These are phyloP conservation scores for Octomys mimax DNA, from an alignment of 2,797 vertebrate species.

Conservation along the genomic window DNA sequence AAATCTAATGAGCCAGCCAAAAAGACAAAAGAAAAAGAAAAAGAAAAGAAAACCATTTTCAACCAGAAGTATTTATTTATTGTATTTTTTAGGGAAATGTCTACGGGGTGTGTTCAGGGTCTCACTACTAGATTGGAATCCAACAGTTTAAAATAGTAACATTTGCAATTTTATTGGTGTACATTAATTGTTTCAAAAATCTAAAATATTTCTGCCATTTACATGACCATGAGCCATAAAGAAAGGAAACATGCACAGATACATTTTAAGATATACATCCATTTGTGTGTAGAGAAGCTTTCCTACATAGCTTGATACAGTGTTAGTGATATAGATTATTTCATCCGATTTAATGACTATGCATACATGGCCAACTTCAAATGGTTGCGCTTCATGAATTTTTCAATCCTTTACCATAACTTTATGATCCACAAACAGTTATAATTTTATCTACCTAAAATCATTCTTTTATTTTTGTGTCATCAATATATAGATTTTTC, in stretches of 20 bases:
- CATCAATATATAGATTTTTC: neutral
- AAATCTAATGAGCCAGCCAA: too few relatives aligned
- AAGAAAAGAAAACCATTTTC: neutral
- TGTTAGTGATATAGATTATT: neutral
- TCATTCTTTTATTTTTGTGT: neutral
- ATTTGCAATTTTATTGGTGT: neutral
- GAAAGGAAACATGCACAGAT: neutral
- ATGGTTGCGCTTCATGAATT: neutral
- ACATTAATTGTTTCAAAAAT: neutral
- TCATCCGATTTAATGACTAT: neutral
- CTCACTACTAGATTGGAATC: too few relatives aligned
- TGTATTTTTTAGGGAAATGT: too few relatives aligned
- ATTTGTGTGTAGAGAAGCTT: neutral
- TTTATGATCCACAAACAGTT: neutral
- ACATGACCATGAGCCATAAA: neutral
- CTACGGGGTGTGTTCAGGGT: too few relatives aligned
- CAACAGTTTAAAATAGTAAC: neutral
- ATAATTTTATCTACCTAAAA: neutral
- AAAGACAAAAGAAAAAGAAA: too few relatives aligned
- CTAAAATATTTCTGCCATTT: neutral
- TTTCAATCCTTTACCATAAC: slow-evolving; percentile 1
- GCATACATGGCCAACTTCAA: neutral
- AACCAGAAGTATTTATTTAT: neutral
- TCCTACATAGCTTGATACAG: neutral
- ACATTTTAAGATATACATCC: neutral